These are phyloP conservation scores for Albula goreensis DNA, from an alignment of 2,113 vertebrate species.

Conservation along the genomic window DNA sequence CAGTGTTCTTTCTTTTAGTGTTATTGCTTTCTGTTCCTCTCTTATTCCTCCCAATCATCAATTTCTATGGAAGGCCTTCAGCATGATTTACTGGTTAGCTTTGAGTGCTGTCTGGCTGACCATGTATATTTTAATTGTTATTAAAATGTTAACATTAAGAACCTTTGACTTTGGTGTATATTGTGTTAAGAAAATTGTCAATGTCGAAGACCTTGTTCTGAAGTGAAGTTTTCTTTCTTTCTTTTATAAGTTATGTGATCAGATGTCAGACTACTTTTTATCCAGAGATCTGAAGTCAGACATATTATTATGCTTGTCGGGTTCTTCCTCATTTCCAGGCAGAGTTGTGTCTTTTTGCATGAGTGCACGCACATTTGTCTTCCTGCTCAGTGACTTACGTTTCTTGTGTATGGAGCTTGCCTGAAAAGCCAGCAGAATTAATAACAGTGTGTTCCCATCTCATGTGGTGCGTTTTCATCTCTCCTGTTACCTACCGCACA, in stretches of 20 bases:
- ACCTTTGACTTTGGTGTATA: background rate
- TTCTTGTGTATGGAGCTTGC: slow-evolving; percentile 2
- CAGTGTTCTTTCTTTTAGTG: background rate
- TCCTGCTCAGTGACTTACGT: background rate
- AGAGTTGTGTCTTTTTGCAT: background rate
- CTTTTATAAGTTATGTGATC: background rate
- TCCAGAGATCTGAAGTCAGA: background rate
- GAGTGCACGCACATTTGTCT: background rate
- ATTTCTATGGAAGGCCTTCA: background rate
- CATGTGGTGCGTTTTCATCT: slow-evolving; percentile 62
- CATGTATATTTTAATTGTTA: background rate
- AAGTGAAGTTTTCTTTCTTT: background rate
- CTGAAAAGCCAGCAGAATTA: slow-evolving; percentile 11
- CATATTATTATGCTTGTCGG: background rate
- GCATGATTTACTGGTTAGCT: too few species aligned
- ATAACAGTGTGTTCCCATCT: slow-evolving; percentile 10
- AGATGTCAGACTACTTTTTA: background rate
- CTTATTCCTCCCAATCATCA: background rate
- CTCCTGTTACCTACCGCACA: slow-evolving; percentile 72
- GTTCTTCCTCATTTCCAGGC: background rate
- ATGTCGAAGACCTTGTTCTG: background rate
- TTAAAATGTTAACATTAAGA: background rate
- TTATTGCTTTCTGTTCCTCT: background rate
- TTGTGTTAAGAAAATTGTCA: background rate
- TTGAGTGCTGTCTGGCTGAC: background rate